Evolutionary conservation across 2,113 vertebrate genomes (phyloP).

Genomic region (Anarrhichthys ocellatus): DNA sequence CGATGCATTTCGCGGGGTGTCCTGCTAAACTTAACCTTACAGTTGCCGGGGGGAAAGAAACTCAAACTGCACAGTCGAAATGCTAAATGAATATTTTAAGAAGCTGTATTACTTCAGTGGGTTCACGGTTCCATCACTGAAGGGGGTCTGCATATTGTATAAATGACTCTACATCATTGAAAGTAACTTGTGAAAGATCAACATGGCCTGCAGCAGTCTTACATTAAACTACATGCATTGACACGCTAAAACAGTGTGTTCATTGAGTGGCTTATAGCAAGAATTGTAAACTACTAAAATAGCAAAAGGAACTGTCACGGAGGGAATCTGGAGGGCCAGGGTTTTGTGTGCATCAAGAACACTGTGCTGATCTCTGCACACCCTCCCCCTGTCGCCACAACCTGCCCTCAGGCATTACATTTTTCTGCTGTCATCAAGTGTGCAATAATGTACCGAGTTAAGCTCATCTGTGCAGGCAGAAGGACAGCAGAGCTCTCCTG

Average conservation of each 20-base stretch:
- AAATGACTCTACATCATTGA: background rate
- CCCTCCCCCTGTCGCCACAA: slow-evolving; percentile 24
- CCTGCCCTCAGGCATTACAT: slow-evolving; percentile 27
- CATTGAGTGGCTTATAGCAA: too few relatives aligned
- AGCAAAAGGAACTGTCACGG: background rate
- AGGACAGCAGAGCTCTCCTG: slow-evolving; percentile 10
- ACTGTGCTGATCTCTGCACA: slow-evolving; percentile 9
- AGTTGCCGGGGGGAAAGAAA: slow-evolving; percentile 46
- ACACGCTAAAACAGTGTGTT: background rate
- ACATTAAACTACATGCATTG: background rate
- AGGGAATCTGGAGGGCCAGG: background rate
- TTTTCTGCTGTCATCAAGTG: slow-evolving; percentile 40
- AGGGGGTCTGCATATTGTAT: background rate
- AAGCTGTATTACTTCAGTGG: background rate
- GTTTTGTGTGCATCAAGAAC: background rate
- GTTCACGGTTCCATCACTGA: background rate
- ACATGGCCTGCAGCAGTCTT: background rate
- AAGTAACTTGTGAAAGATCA: slow-evolving; percentile 3
- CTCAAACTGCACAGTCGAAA: background rate
- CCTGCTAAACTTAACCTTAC: slow-evolving; percentile 70
- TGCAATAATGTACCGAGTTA: slow-evolving; percentile 7
- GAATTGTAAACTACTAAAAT: background rate
- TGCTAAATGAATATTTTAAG: background rate
- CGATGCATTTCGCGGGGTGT: slow-evolving; percentile 42
- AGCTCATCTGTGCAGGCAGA: slow-evolving; percentile 17